A percentile compares a stretch with the other conserved stretches of the same genome.
Evolutionary conservation across 2,113 vertebrate genomes (phyloP).

Genomic region (Pampusana beccarii): DNA sequence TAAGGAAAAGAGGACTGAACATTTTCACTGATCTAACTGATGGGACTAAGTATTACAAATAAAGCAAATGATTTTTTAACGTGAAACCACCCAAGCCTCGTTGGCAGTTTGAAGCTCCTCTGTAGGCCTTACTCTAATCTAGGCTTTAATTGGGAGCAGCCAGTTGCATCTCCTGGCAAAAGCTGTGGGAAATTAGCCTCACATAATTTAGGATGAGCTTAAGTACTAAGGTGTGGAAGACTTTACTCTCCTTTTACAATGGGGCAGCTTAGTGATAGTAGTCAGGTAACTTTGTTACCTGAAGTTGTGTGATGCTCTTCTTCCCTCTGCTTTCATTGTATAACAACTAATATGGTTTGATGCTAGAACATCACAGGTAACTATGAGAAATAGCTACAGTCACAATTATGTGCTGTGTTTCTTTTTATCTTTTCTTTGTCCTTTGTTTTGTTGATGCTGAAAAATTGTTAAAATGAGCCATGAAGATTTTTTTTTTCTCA

Average conservation of each 20-base stretch:
- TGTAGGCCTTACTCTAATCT: background rate
- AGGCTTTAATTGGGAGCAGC: background rate
- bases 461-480: background rate
- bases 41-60: background rate
- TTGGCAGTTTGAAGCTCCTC: background rate
- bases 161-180: background rate
- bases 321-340: background rate
- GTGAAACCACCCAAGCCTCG: background rate
- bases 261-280: background rate
- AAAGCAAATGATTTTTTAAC: background rate
- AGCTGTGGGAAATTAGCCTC: background rate
- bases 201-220: background rate
- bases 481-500: background rate
- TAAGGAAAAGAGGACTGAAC: background rate
- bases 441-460: background rate
- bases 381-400: background rate
- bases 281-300: background rate
- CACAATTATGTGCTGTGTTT: background rate
- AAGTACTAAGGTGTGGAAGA: background rate
- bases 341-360: background rate
- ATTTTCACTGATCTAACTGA: background rate
- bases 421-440: background rate
- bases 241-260: background rate
- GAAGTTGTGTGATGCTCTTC: background rate
- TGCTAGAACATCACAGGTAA: background rate